Evolutionary conservation across 2,888 invertebrate species (phyloP), one percentile per base, ranked within the genome.

Genomic region (Heteropelma amictum): DNA sequence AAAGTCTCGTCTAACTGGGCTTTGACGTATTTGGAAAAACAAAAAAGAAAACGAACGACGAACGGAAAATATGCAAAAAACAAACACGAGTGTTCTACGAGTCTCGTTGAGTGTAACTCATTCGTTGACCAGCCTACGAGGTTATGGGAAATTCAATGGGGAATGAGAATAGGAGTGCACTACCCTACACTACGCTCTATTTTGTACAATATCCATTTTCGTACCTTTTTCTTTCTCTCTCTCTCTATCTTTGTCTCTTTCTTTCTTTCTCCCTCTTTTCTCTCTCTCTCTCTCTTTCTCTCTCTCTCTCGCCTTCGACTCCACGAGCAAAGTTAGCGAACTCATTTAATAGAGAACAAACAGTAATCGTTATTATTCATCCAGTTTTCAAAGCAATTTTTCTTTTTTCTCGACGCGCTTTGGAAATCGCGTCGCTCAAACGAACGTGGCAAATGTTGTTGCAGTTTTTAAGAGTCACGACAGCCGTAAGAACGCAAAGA

Each of bases 81-180:
- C 38, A 30, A 33, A 21, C 7, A 45, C 30, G 42, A 64, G 21
- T 51, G 45, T 42, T 12, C 35, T 54, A 65, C 64, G 53, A 72
- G 7, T 56, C 51, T 26, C 12, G 26, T 14, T 35, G 17, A 26
- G 40, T 28, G 10, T 58, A 47, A 79, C 80, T 73, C 77, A 80
- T 81, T 81, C 79, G 78, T 78, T 72, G 76, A 56, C 65, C 71
- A 76, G 79, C 61, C 77, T 73, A 71, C 67, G 77, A 79, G 77
- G 71, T 77, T 78, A 69, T 77, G 78, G 61, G 82, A 82, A 82
- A 80, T 75, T 72, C 71, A 72, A 77, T 65, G 77, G 79, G 70
- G 80, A 82, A 77, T 47, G 76, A 80, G 81, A 86, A 79, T 77
- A 81, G 81, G 85, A 86, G 81, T 84, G 82, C 82, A 82, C 81